phyloP scores from a whole-genome alignment of 2,113 vertebrate genomes.

The Illadopsis cleaveri region DNA sequence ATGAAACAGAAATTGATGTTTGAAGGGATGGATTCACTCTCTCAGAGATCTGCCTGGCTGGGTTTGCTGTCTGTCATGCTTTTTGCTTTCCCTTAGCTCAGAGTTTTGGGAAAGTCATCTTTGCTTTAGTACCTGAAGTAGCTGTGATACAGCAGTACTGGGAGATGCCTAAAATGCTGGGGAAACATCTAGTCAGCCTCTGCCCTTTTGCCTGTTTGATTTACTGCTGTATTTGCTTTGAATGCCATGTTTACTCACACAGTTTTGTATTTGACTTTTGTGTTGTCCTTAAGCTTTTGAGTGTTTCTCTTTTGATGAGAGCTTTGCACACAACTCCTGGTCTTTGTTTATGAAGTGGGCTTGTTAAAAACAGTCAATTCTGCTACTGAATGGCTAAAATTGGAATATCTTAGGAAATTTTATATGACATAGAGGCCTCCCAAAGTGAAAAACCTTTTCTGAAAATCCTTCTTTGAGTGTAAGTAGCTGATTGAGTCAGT shows the following conservation, averaged over 20 bases:
- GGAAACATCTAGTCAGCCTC: background rate
- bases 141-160: background rate
- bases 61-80: background rate
- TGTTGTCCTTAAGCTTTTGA: background rate
- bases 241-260: background rate
- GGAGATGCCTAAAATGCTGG: background rate
- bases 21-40: background rate
- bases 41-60: background rate
- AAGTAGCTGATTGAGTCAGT: background rate
- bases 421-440: background rate
- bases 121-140: background rate
- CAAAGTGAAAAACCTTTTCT: background rate
- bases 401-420: background rate
- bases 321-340: background rate
- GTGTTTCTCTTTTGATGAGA: background rate
- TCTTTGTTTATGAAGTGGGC: background rate
- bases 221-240: background rate
- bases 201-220: background rate
- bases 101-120: background rate
- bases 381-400: background rate
- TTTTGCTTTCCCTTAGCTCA: background rate
- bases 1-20: slow-evolving; percentile 4
- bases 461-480: background rate
- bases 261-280: background rate
- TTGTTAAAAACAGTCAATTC: background rate